Percentiles rank a stretch among this genome's conserved stretches.
Conservation (phyloP, 1,140 invertebrate species). For the Chymomyza costata region DNA sequence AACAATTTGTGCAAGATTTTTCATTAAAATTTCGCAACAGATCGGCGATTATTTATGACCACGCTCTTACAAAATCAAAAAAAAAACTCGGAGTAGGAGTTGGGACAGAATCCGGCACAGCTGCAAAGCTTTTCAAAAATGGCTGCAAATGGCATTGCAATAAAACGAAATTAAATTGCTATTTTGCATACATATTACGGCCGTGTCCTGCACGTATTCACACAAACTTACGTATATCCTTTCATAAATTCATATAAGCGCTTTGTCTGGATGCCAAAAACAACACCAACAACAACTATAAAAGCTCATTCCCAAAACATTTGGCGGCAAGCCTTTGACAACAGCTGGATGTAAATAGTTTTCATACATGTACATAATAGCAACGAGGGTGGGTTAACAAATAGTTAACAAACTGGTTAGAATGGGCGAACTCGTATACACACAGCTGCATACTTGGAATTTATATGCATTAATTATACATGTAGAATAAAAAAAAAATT, state of each 20-base stretch:
- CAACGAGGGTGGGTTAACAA: no score
- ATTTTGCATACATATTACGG: slow-evolving; percentile 64
- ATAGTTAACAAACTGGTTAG: no score
- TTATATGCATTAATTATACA: no score
- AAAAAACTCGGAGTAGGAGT: no score
- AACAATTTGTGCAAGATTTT: slow-evolving; percentile 32
- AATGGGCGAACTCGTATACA: no score
- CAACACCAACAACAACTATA: slow-evolving; percentile 11
- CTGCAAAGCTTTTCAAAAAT: slow-evolving; percentile 52
- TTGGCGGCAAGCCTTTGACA: slow-evolving; percentile 62
- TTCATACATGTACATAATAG: no score
- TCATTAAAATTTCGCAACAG: slow-evolving; percentile 43
- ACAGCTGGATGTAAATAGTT: slow-evolving; percentile 63
- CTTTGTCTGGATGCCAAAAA: slow-evolving; percentile 53
- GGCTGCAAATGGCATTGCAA: slow-evolving; percentile 67
- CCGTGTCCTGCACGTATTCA: slow-evolving; percentile 32
- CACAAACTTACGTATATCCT: slow-evolving; percentile 12
- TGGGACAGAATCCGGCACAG: no score
- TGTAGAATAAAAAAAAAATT: no score
- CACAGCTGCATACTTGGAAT: no score
- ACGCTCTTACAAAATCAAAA: no score
- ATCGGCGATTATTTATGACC: slow-evolving; percentile 58
- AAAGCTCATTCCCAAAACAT: no score
- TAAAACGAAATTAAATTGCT: slow-evolving; percentile 73
- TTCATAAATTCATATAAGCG: slow-evolving; percentile 46